phyloP scores from a whole-genome alignment of 2,113 vertebrate genomes.

The Antechinus flavipes region DNA sequence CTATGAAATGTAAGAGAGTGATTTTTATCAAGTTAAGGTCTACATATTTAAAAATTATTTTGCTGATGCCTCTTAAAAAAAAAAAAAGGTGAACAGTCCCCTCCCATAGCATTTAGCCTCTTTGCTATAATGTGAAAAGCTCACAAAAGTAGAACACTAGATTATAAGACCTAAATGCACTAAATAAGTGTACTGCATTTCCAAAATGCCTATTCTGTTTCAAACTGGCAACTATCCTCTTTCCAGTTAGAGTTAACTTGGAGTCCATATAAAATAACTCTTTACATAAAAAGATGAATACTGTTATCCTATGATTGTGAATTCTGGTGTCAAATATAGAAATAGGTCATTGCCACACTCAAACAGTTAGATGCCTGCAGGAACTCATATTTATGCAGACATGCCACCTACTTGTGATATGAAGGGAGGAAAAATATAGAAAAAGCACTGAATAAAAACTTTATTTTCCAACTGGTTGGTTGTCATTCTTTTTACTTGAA shows the following conservation, averaged over 20 bases:
- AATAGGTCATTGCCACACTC: too few relatives aligned
- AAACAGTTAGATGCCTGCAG: too few relatives aligned
- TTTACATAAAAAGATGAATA: neutral
- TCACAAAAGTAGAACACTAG: neutral
- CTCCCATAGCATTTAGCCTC: neutral
- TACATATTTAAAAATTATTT: constrained; percentile 31
- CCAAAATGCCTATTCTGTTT: constrained; percentile 12
- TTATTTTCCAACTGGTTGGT: too few relatives aligned
- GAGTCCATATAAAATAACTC: neutral
- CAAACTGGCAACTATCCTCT: neutral
- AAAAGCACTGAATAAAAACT: too few relatives aligned
- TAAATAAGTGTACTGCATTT: constrained; percentile 26
- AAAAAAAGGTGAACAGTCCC: neutral
- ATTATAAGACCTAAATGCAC: constrained; percentile 23
- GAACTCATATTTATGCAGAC: too few relatives aligned
- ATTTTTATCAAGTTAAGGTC: constrained; percentile 10
- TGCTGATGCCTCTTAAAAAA: constrained; percentile 22
- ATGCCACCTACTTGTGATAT: too few relatives aligned
- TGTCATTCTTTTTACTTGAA: too few relatives aligned
- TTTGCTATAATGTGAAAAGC: constrained; percentile 1
- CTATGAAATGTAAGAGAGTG: neutral
- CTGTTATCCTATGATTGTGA: neutral
- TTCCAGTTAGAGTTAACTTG: neutral
- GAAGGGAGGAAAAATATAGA: too few relatives aligned
- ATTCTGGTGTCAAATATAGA: neutral